Evolutionary conservation across 2,113 vertebrate genomes (phyloP), one percentile per base, ranked within the genome.

Genomic region (Beaufortia kweichowensis): DNA sequence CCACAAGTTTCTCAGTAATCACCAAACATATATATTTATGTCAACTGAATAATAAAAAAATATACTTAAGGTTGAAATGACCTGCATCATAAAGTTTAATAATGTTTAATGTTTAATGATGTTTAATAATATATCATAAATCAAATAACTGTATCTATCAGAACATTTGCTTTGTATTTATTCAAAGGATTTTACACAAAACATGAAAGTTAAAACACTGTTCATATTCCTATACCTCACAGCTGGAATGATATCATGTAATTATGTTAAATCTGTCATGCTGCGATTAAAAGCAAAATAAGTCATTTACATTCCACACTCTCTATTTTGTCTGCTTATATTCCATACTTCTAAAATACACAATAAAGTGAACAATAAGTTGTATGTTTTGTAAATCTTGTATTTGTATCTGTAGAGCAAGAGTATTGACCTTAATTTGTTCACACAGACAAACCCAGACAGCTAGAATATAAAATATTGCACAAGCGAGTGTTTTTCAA

Each of bases 201-300:
- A 35, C 9, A 35, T 7, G 33, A 35, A n/a, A n/a, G n/a, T 68
- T n/a, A n/a, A 57, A 56, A 41, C 63, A 62, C 21, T 59, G 56
- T 19, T 28, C 33, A 7, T 31, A 41, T 55, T 29, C 10, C 23
- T 46, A 21, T 53, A 41, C 17, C 31, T 35, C 23, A 39, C 35
- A 28, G 53, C 63, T 23, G 55, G 65, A 55, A 75, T 29, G 7
- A 17, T 39, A 50, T 29, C 35, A 67, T 74, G 28, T 59, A 56
- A 61, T 79, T 79, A 41, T 39, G 33, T 14, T 29, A 53, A 69
- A 35, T 57, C n/a, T 53, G 50, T 56, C 33, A 26, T 41, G 33
- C 21, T 43, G 41, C 6, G 48, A 70, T 26, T 28, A 62, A 59
- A 29, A 23, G 35, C 57, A 46, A 64, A 48, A 53, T 39, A 21